Conservation (phyloP, 2,113 vertebrate species). For the Clarias magur region DNA sequence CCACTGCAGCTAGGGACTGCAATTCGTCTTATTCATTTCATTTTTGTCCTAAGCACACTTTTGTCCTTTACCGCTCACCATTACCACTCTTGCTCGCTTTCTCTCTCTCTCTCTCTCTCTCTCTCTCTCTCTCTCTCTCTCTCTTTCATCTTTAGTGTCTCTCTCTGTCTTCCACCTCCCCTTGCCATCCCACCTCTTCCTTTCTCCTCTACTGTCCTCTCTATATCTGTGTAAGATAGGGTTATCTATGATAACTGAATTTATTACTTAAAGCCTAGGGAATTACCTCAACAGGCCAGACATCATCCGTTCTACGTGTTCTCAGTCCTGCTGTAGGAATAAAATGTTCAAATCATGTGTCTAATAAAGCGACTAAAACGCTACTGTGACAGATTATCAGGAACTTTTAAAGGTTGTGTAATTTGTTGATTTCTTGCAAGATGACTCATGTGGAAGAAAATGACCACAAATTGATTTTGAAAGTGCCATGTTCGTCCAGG, state of each 20-base stretch:
- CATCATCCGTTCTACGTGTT: not conserved
- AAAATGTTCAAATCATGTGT: not conserved
- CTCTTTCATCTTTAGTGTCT: slow-evolving; percentile 3
- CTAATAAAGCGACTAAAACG: not conserved
- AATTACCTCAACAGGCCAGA: not conserved
- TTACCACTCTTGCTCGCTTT: not conserved
- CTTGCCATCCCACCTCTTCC: not conserved
- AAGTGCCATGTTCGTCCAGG: not conserved
- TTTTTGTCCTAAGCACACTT: not conserved
- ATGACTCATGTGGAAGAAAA: not conserved
- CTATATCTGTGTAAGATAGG: not conserved
- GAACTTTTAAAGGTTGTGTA: not conserved
- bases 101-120: not conserved
- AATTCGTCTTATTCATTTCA: not conserved
- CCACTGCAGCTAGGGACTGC: not conserved
- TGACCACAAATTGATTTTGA: not conserved
- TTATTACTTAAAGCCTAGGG: slow-evolving; percentile 15
- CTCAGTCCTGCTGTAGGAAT: not conserved
- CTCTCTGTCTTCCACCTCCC: not conserved
- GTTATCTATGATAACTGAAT: slow-evolving; percentile 35
- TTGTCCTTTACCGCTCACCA: not conserved
- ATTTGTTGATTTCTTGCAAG: not conserved
- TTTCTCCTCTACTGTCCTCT: not conserved
- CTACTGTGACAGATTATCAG: not conserved
- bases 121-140: not conserved